Conservation (phyloP, 92 coral and sea anemone genomes). For the Siderastrea siderea region DNA sequence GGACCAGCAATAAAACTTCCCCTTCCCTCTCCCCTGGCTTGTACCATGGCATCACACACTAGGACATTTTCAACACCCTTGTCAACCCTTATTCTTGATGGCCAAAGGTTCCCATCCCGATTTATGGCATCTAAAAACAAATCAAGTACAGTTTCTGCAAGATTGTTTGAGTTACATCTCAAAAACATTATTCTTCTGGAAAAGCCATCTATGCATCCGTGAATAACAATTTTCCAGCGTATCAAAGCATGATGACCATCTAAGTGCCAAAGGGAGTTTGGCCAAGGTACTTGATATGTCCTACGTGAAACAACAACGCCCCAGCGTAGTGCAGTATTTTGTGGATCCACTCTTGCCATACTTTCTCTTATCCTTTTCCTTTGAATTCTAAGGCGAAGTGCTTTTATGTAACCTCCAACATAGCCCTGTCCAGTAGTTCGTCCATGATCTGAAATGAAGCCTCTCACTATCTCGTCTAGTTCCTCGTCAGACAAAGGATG, state of each 20-base stretch:
- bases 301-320: too few species aligned
- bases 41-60: slow-evolving; percentile 77
- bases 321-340: slow-evolving; percentile 51
- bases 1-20: slow-evolving; percentile 53
- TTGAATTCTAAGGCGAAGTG: too few species aligned
- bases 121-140: slow-evolving; percentile 17
- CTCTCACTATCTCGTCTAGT: too few species aligned
- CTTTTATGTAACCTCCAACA: slow-evolving; percentile 42
- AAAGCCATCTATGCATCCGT: slow-evolving; percentile 77
- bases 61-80: slow-evolving; percentile 72
- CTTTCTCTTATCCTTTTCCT: background rate
- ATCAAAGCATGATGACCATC: slow-evolving; percentile 76
- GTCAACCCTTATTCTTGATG: slow-evolving; percentile 73
- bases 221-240: slow-evolving; percentile 74
- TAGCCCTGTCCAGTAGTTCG: slow-evolving; percentile 58
- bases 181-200: slow-evolving; percentile 74
- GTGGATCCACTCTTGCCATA: slow-evolving; percentile 60
- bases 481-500: slow-evolving; percentile 9
- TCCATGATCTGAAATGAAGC: slow-evolving; percentile 6
- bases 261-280: background rate
- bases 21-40: slow-evolving; percentile 51
- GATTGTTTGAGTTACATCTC: slow-evolving; percentile 63
- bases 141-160: slow-evolving; percentile 57
- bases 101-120: slow-evolving; percentile 72
- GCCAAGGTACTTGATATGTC: too few species aligned